phyloP scores from a whole-genome alignment of 2,113 vertebrate species.

The Hippocampus zosterae region DNA sequence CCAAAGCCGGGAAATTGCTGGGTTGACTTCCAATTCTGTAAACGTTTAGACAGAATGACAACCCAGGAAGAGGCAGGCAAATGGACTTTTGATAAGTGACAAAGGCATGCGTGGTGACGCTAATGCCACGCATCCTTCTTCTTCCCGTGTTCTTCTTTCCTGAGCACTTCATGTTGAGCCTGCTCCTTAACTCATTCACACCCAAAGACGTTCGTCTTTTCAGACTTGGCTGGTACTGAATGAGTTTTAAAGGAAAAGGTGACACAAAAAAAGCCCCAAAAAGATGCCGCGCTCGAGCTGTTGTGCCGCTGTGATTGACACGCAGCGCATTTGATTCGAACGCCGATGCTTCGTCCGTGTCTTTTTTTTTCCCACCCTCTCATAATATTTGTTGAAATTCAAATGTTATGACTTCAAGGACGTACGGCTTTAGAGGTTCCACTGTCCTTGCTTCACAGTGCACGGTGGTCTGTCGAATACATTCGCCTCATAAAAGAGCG shows the following conservation, averaged over 20 bases:
- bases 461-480: constrained; percentile 25
- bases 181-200: no score
- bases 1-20: no score
- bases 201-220: no score
- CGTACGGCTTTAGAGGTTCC: neutral
- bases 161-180: neutral
- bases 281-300: neutral
- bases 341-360: neutral
- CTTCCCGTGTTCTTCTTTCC: neutral
- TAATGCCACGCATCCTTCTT: neutral
- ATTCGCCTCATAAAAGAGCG: constrained; percentile 27
- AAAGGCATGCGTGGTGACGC: neutral
- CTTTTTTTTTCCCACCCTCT: neutral
- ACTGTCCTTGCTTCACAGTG: neutral
- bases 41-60: no score
- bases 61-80: no score
- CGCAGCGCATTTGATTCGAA: neutral
- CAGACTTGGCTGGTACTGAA: no score
- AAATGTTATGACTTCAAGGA: neutral
- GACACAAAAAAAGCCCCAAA: neutral
- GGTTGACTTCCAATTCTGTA: no score
- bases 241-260: neutral
- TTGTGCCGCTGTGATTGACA: neutral
- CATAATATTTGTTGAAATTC: neutral
- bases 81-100: no score